Conservation (phyloP, 2,888 invertebrate species). For the Strigamia maritima region DNA sequence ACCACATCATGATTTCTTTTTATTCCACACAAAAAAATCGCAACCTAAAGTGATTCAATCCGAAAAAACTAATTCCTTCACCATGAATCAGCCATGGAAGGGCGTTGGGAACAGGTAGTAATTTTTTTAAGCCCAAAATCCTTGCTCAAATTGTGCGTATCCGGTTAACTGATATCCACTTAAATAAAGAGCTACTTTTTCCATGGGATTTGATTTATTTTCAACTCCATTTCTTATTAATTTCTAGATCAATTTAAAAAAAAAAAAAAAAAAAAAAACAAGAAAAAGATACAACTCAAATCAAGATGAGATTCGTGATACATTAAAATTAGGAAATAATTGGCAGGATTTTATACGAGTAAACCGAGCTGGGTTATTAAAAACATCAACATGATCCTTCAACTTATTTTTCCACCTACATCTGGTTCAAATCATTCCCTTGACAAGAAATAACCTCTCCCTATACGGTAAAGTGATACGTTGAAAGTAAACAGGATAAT, state of each 20-base stretch:
- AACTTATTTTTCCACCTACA: constrained; percentile 1
- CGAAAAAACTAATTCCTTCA: not conserved
- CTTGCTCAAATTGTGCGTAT: constrained; percentile 14
- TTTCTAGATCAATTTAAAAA: not conserved
- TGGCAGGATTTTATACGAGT: not conserved
- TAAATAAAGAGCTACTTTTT: not conserved
- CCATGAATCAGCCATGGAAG: constrained; percentile 7
- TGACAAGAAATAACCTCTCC: constrained; percentile 15
- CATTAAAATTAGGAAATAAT: not conserved
- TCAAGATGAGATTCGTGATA: not conserved
- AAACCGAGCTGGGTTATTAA: not conserved
- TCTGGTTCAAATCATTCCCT: constrained; percentile 3
- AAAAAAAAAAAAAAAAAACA: too few species aligned
- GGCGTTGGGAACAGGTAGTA: constrained; percentile 17
- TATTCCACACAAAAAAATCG: not conserved
- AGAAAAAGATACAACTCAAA: not conserved
- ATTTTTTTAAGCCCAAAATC: not conserved
- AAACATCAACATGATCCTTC: not conserved
- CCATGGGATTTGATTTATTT: not conserved
- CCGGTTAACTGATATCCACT: constrained; percentile 10
- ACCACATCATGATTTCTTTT: not conserved
- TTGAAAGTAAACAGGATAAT: constrained; percentile 13
- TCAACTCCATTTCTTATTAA: not conserved
- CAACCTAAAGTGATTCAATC: constrained; percentile 8
- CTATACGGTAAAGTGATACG: not conserved